A percentile compares a stretch with the other conserved stretches of the same genome.
Evolutionary conservation across 1,140 invertebrate genomes (phyloP).

Genomic region (Odontomachus brunneus): DNA sequence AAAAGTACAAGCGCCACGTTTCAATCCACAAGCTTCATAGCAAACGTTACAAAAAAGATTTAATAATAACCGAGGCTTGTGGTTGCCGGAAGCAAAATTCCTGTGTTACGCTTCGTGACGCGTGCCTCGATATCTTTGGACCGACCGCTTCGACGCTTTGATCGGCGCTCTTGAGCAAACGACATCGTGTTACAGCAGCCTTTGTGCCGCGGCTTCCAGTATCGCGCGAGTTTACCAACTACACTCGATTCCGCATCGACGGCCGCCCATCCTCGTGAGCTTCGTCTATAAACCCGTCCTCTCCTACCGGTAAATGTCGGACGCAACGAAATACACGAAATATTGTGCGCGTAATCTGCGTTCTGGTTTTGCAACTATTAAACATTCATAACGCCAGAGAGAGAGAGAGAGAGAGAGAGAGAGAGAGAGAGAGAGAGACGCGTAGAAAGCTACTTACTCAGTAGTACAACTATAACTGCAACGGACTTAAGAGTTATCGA

Average conservation of each 20-base stretch:
- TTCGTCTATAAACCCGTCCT: slow-evolving; percentile 34
- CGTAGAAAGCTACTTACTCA: slow-evolving; percentile 15
- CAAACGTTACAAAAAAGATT: slow-evolving; percentile 30
- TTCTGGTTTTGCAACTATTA: slow-evolving; percentile 38
- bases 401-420: neutral
- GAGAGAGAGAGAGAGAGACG: neutral
- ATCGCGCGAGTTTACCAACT: slow-evolving; percentile 49
- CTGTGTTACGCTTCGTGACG: slow-evolving; percentile 48
- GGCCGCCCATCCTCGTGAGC: slow-evolving; percentile 24
- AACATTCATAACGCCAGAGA: slow-evolving; percentile 43
- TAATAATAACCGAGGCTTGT: slow-evolving; percentile 31
- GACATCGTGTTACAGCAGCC: slow-evolving; percentile 51
- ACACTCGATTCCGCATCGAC: slow-evolving; percentile 39
- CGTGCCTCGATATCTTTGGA: slow-evolving; percentile 54
- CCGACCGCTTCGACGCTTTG: slow-evolving; percentile 52
- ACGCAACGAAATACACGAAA: slow-evolving; percentile 44
- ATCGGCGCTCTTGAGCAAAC: slow-evolving; percentile 53
- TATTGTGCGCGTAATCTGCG: slow-evolving; percentile 28
- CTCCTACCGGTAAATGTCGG: slow-evolving; percentile 31
- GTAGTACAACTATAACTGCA: neutral
- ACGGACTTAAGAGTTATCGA: neutral
- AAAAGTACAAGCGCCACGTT: neutral
- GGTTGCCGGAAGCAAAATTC: slow-evolving; percentile 50
- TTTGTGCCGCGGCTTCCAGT: slow-evolving; percentile 41
- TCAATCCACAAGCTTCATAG: neutral